Evolutionary conservation across 1,140 invertebrate species (phyloP), one percentile per base, ranked within the genome.

Genomic region (Antheraea pernyi): DNA sequence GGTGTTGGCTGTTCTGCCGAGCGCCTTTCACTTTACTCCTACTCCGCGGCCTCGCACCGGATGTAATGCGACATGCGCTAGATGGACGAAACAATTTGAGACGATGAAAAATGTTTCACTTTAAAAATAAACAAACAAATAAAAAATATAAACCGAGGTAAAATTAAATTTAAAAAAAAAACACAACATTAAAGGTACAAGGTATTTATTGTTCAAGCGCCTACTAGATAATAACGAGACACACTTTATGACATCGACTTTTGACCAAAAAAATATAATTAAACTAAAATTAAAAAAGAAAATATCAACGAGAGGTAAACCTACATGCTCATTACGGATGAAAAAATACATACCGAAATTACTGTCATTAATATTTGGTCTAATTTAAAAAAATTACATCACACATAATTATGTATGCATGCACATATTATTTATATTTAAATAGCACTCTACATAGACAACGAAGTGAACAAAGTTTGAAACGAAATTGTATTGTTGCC

Each of bases 151-250:
- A 53, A 53, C 46, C 11, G 6, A 53, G 46, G 46, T 53, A 37
- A 63, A 63, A 36, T 63, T 13, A 72, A 80, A n/a, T n/a, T n/a
- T n/a, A n/a, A n/a, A n/a, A n/a, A 81, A 79, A 76, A 80, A 85
- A 85, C 77, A 30, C 22, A 30, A 30, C 22, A 76, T 75, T 77
- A 53, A 65, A 39, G 64, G 19, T 65, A 39, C 64, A 65, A 89
- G 81, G 84, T 90, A 86, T 88, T 88, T 88, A 85, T 90, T 90
- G 88, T 88, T 88, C 83, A 90, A 88, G 88, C 86, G 86, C 85
- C 88, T 86, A 88, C 86, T 83, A 88, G 82, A 84, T 88, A 74
- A 86, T 81, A 88, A 84, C 76, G 79, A 86, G 88, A 90, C 85
- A 88, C 85, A 86, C 83, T 75, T 85, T 72, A 77, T 53, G 68